A percentile compares a stretch with the other conserved stretches of the same genome.
phyloP scores from a whole-genome alignment of 2,888 invertebrate species.

The Girardia tigrina region DNA sequence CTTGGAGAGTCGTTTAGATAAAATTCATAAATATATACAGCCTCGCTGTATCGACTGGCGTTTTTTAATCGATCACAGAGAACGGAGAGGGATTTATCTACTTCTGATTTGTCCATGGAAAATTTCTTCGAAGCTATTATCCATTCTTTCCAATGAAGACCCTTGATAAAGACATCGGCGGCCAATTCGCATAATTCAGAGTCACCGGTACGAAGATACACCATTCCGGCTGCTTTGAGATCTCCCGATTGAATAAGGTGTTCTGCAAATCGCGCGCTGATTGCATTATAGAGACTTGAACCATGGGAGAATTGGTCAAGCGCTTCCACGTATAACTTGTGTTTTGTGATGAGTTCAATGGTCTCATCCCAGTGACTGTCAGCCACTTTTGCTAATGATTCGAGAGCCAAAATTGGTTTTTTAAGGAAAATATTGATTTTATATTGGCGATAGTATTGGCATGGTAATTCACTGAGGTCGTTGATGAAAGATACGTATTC shows the following conservation, averaged over 20 bases:
- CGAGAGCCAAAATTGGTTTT: slow-evolving; percentile 62
- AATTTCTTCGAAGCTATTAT: slow-evolving; percentile 16
- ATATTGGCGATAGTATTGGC: slow-evolving; percentile 59
- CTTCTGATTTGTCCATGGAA: not conserved
- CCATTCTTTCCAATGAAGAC: slow-evolving; percentile 21
- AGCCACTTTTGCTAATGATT: slow-evolving; percentile 59
- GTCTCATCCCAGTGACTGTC: slow-evolving; percentile 38
- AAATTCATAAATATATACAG: not conserved
- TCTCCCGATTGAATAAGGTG: not conserved
- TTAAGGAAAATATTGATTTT: slow-evolving; percentile 68
- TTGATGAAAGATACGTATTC: slow-evolving; percentile 75
- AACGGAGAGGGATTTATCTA: not conserved
- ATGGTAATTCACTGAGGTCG: slow-evolving; percentile 59
- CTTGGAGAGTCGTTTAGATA: not conserved
- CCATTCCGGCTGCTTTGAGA: not conserved
- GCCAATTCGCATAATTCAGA: not conserved
- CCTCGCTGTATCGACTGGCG: not conserved
- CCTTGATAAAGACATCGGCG: not conserved
- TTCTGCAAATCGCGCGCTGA: slow-evolving; percentile 16
- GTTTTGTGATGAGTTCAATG: not conserved
- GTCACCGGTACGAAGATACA: not conserved
- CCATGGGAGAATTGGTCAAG: not conserved
- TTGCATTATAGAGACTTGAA: not conserved
- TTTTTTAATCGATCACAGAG: not conserved
- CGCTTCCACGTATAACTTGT: not conserved